Conservation (phyloP, 2,888 invertebrate species). For the Heliothis peltigera region DNA sequence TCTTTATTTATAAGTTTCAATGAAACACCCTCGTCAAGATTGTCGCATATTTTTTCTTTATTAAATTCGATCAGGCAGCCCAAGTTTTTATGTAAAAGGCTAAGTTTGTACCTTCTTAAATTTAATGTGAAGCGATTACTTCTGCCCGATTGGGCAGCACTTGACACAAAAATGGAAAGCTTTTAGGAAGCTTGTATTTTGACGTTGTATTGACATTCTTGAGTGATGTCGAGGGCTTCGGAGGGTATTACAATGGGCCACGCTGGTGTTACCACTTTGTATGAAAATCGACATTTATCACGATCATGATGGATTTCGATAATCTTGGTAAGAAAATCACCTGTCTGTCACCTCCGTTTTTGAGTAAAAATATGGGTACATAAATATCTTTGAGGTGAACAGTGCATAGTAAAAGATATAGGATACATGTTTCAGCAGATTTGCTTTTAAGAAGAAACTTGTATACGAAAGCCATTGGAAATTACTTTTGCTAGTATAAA, state of each 20-base stretch:
- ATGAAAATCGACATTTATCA: slow-evolving; percentile 30
- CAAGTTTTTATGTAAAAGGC: slow-evolving; percentile 48
- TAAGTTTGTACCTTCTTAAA: slow-evolving; percentile 50
- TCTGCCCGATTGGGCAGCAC: slow-evolving; percentile 53
- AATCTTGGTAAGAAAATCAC: slow-evolving; percentile 2
- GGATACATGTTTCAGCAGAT: too few species aligned
- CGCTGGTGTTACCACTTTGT: slow-evolving; percentile 21
- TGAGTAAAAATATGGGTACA: too few species aligned
- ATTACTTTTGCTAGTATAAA: slow-evolving; percentile 11
- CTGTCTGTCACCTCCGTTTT: neutral
- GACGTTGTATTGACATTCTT: slow-evolving; percentile 53
- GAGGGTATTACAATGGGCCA: slow-evolving; percentile 28
- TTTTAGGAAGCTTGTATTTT: slow-evolving; percentile 52
- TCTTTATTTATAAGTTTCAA: slow-evolving; percentile 60
- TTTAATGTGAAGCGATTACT: slow-evolving; percentile 56
- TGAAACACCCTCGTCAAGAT: slow-evolving; percentile 48
- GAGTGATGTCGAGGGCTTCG: slow-evolving; percentile 34
- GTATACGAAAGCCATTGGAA: slow-evolving; percentile 3
- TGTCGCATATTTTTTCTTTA: slow-evolving; percentile 53
- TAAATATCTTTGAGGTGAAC: too few species aligned
- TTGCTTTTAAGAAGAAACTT: neutral
- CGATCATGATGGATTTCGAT: slow-evolving; percentile 17
- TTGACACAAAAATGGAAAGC: slow-evolving; percentile 60
- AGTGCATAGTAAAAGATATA: too few species aligned
- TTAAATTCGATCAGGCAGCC: slow-evolving; percentile 51